Conservation (phyloP, 30 jellyfish, hydroid and myxozoan species). For the Aurelia aurita region DNA sequence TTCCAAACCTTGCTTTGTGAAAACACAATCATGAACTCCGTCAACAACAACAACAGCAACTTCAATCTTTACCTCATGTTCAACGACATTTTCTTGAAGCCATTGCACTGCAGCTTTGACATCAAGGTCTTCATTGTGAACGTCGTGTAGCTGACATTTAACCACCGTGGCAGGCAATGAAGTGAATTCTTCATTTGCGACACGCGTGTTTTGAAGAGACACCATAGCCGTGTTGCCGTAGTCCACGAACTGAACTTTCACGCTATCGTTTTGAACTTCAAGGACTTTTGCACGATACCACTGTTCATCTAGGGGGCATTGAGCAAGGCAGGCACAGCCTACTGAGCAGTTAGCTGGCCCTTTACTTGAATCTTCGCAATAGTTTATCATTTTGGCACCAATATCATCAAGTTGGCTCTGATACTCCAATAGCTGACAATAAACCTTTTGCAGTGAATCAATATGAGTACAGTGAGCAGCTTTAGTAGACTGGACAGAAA, state of each 20-base stretch:
- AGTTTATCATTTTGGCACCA: constrained; percentile 18
- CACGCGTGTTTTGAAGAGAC: constrained; percentile 40
- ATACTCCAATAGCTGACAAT: constrained; percentile 42
- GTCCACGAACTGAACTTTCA: constrained; percentile 38
- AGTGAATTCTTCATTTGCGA: constrained; percentile 17
- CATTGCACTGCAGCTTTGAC: constrained; percentile 39
- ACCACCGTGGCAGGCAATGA: constrained; percentile 61
- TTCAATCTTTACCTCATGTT: constrained; percentile 47
- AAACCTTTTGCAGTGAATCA: constrained; percentile 42
- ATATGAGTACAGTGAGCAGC: constrained; percentile 61
- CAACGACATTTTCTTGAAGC: constrained; percentile 65
- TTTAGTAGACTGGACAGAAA: not conserved
- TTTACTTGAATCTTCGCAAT: constrained; percentile 14
- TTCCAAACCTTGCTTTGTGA: constrained; percentile 27
- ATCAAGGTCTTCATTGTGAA: constrained; percentile 57
- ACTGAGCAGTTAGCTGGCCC: not conserved
- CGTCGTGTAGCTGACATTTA: constrained; percentile 68
- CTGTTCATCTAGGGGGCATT: constrained; percentile 32
- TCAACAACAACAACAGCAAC: constrained; percentile 41
- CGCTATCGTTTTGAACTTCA: not conserved
- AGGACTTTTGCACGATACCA: constrained; percentile 67
- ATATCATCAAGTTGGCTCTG: constrained; percentile 54
- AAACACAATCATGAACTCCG: constrained; percentile 34
- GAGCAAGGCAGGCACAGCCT: constrained; percentile 56
- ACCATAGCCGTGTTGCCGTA: constrained; percentile 69